A percentile compares a stretch with the other conserved stretches of the same genome.
Evolutionary conservation across 2,888 invertebrate species (phyloP).

Genomic region (Laothoe populi): DNA sequence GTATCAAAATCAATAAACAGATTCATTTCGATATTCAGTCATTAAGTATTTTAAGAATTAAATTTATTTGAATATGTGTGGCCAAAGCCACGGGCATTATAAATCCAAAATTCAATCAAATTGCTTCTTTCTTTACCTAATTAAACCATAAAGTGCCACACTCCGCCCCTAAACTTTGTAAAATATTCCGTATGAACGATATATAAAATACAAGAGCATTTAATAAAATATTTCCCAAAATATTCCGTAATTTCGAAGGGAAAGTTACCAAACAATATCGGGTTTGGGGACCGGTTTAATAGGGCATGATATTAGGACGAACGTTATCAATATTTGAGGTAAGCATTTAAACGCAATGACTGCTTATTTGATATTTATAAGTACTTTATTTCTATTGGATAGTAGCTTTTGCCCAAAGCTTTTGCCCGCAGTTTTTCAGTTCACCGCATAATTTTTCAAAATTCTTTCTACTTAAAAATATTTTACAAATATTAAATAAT

Average conservation of each 20-base stretch:
- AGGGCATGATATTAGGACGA: background rate
- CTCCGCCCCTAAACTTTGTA: background rate
- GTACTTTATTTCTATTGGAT: too few relatives aligned
- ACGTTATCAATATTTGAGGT: constrained; percentile 14
- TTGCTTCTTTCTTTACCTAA: too few relatives aligned
- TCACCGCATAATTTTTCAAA: too few relatives aligned
- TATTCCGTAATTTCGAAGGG: background rate
- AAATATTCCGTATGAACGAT: background rate
- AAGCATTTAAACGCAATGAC: background rate
- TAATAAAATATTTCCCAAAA: constrained; percentile 1
- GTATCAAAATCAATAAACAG: too few relatives aligned
- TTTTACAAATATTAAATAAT: too few relatives aligned
- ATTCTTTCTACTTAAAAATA: too few relatives aligned
- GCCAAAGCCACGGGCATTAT: background rate
- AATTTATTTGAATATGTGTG: background rate
- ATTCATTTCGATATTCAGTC: too few relatives aligned
- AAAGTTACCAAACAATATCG: constrained; percentile 19
- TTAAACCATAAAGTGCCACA: too few relatives aligned
- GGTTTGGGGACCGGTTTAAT: constrained; percentile 11
- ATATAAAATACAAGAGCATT: background rate
- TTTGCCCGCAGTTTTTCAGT: too few relatives aligned
- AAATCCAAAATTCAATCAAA: too few relatives aligned
- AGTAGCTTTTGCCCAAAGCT: too few relatives aligned
- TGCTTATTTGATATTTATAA: constrained; percentile 1
- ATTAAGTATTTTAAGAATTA: too few relatives aligned